Base-by-base conservation (phyloP, 92 coral and sea anemone genomes). In the Parazoanthus atlanticus region DNA sequence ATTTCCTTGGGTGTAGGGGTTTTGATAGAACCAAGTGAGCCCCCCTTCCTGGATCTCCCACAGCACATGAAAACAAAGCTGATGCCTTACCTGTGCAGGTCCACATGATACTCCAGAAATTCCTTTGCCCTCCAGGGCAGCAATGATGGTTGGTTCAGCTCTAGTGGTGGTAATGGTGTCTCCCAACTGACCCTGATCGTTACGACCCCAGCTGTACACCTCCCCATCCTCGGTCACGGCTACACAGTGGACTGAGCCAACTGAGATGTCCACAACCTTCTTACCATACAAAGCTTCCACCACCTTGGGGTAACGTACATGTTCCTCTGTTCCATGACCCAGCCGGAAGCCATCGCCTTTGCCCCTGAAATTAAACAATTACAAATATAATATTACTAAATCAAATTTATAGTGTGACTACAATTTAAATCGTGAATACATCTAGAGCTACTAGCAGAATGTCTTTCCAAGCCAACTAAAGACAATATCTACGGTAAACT, bases 161-260 rank as follows among this genome's bases (percentile, higher is more conserved):
- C 93, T 92, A 8, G 92, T 75, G 65, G 90, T 85, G 30, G 95
- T 93, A 49, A 89, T 79, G 25, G 98, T 89, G 81, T 95, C 94
- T n/a, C 99, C 99, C 16, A 97, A 91, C 89, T 97, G 99, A 58
- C 98, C 99, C 86, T 97, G 98, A 84, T 97, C 99, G 83, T 97
- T 97, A 21, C 96, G 90, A 28, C 99, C 99, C 99, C 99, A 97
- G 88, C 95, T 93, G 89, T 95, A 93, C 29, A 97, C 97, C 67
- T 97, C 96, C 1, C 98, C 98, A 36, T 95, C 99, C 65, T 94
- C 94, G 17, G 98, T 91, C 85, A 91, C 93, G 4, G 95, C 97
- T 88, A 97, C 91, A 83, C 99, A 95, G 90, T 97, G 99, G 54
- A 95, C 93, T 49, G 98, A 95, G 6, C 99, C 99, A 69, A 97